These are phyloP conservation scores for Pogonophryne albipinna DNA, from an alignment of 2,797 vertebrate genomes.

Conservation along the genomic window DNA sequence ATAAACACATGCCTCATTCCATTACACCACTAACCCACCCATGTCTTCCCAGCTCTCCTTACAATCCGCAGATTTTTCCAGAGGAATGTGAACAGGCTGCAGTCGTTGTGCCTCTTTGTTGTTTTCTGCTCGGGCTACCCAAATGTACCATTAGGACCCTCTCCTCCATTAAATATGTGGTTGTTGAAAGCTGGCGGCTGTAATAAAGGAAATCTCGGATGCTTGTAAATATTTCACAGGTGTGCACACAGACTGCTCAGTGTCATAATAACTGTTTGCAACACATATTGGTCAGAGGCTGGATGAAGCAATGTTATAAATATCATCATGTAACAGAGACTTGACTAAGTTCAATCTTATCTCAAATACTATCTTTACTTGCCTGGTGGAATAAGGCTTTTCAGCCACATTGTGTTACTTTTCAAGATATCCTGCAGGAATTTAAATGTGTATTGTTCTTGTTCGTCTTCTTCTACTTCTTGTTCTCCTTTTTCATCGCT, in stretches of 20 bases:
- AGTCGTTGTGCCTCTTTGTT: slow-evolving; percentile 36
- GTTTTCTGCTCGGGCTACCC: slow-evolving; percentile 53
- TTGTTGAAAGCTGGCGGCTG: slow-evolving; percentile 33
- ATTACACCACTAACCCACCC: slow-evolving; percentile 44
- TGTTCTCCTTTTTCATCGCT: background rate
- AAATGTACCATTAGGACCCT: slow-evolving; percentile 32
- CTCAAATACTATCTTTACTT: too few species aligned
- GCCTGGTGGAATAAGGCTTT: background rate
- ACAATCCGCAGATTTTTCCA: slow-evolving; percentile 44
- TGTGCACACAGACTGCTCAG: fast-evolving
- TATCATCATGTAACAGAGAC: too few species aligned
- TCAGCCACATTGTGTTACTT: too few species aligned
- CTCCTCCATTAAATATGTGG: slow-evolving; percentile 42
- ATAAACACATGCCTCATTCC: slow-evolving; percentile 63
- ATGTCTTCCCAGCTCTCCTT: slow-evolving; percentile 29
- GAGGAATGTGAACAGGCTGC: slow-evolving; percentile 53
- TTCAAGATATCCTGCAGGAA: too few species aligned
- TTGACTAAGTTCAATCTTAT: too few species aligned
- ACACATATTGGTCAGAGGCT: background rate
- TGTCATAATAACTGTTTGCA: background rate
- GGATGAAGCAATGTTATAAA: background rate
- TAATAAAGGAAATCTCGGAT: slow-evolving; percentile 11
- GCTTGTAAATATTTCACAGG: slow-evolving; percentile 46
- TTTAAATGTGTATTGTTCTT: too few species aligned
- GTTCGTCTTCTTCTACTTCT: too few species aligned